These are phyloP conservation scores for Corbicula japonica DNA, from an alignment of 2,888 invertebrate species.

Conservation along the genomic window DNA sequence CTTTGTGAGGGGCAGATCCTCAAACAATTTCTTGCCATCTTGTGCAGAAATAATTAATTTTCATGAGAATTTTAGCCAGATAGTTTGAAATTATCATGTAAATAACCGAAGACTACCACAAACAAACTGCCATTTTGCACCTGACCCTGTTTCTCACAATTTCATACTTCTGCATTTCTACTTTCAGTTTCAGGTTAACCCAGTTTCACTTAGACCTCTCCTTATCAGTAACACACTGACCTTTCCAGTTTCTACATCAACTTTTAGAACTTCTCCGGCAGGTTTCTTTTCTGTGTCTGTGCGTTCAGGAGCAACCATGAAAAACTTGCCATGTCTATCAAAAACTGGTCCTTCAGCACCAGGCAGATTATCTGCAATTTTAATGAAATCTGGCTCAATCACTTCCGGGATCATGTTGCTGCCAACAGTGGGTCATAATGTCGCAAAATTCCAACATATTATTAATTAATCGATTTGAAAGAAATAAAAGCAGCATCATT, in stretches of 20 bases:
- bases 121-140: no score
- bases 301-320: slow-evolving; percentile 81
- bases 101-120: no score
- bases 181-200: no score
- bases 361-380: slow-evolving; percentile 71
- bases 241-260: slow-evolving; percentile 70
- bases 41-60: no score
- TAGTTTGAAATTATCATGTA: no score
- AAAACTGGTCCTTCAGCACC: slow-evolving; percentile 84
- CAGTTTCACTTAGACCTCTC: no score
- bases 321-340: slow-evolving; percentile 78
- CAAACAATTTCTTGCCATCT: no score
- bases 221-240: no score
- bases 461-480: background rate
- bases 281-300: slow-evolving; percentile 67
- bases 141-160: no score
- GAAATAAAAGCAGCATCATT: background rate
- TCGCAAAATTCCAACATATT: slow-evolving; percentile 8
- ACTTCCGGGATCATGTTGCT: slow-evolving; percentile 45
- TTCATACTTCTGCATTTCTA: no score
- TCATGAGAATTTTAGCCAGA: no score
- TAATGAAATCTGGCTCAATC: slow-evolving; percentile 72
- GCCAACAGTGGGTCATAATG: slow-evolving; percentile 7
- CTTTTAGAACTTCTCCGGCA: slow-evolving; percentile 78
- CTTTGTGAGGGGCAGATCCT: no score